Conservation (phyloP, 2,113 vertebrate species). For the Python bivittatus region DNA sequence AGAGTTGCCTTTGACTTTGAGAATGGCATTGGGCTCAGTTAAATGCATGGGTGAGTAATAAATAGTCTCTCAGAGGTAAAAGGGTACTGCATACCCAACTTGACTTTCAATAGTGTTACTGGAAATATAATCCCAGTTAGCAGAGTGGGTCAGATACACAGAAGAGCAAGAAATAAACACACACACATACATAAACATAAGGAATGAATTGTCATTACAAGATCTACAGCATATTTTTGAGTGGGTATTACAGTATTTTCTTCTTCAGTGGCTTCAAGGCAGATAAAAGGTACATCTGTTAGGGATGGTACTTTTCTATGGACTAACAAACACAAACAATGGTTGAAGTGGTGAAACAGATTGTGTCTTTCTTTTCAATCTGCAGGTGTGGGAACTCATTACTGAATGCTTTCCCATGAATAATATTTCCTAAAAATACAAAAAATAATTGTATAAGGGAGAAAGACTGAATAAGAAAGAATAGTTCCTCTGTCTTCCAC, state of each 20-base stretch:
- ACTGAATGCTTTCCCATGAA: background rate
- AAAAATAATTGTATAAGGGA: no score
- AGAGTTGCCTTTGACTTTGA: background rate
- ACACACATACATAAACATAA: background rate
- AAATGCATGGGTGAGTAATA: background rate
- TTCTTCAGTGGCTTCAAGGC: background rate
- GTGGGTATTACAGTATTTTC: background rate
- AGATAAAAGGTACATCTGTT: background rate
- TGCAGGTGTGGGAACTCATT: background rate
- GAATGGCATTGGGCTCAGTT: background rate
- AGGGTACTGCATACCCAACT: background rate
- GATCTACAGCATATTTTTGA: background rate
- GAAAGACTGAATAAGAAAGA: background rate
- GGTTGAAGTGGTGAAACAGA: background rate
- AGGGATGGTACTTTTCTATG: background rate
- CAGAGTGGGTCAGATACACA: background rate
- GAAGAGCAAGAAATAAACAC: background rate
- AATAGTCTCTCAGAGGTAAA: background rate
- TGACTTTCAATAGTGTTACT: background rate
- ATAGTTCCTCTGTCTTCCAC: background rate
- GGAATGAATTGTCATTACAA: background rate
- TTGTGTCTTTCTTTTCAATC: background rate
- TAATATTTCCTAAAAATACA: background rate
- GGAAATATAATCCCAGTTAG: background rate
- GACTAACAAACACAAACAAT: background rate